phyloP scores from a whole-genome alignment of 2,888 invertebrate species.

The Harpalus rufipes region DNA sequence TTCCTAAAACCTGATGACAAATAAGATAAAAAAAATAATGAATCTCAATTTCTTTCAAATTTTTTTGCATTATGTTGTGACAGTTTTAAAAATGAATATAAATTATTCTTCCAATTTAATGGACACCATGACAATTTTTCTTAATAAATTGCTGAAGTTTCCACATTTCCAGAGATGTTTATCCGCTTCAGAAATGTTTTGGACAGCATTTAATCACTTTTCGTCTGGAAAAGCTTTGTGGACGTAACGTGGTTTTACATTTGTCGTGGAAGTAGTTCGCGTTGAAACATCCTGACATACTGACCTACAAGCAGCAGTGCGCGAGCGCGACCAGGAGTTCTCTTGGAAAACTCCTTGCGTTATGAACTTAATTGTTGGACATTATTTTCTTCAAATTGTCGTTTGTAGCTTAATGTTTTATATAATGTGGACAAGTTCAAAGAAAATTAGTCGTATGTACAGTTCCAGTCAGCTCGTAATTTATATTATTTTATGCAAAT shows the following conservation, averaged over 20 bases:
- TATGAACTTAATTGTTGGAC: not conserved
- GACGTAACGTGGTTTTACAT: not conserved
- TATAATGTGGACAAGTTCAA: not conserved
- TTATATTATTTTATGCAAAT: not conserved
- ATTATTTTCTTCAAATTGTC: slow-evolving; percentile 1
- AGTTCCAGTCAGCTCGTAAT: not conserved
- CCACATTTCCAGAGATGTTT: not conserved
- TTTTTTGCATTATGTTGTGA: too few relatives aligned
- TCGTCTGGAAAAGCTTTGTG: not conserved
- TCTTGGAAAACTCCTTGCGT: not conserved
- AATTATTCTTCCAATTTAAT: not conserved
- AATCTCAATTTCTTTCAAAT: too few relatives aligned
- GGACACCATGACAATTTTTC: not conserved
- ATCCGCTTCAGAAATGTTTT: slow-evolving; percentile 3
- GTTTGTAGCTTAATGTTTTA: not conserved
- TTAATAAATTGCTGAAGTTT: slow-evolving; percentile 17
- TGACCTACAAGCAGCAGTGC: slow-evolving; percentile 22
- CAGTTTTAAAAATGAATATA: slow-evolving; percentile 11
- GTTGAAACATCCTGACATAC: slow-evolving; percentile 25
- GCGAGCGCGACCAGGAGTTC: not conserved
- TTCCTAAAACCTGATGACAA: too few relatives aligned
- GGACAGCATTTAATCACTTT: slow-evolving; percentile 13
- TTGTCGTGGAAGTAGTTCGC: not conserved
- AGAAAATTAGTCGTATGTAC: not conserved
- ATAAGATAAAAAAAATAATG: too few relatives aligned